phyloP scores from a whole-genome alignment of 1,140 invertebrate species.

The Eulimnadia texana region DNA sequence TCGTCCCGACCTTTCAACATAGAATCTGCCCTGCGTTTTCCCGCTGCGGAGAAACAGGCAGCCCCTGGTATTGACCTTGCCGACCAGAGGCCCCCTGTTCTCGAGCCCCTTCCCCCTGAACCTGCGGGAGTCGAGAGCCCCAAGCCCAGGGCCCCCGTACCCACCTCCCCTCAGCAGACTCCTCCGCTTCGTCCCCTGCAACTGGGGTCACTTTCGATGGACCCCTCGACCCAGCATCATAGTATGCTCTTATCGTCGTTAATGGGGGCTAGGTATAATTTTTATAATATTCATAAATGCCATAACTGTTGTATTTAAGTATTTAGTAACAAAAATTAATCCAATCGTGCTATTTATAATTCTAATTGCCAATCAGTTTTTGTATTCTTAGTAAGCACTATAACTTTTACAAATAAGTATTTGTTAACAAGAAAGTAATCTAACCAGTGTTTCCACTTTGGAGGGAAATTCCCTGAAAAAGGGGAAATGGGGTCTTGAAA shows the following conservation, averaged over 20 bases:
- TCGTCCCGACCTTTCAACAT: too few species aligned
- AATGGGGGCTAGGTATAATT: constrained; percentile 2
- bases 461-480: too few species aligned
- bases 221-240: constrained; percentile 1
- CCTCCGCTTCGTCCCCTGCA: not conserved
- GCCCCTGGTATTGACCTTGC: not conserved
- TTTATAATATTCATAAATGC: not conserved
- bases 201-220: not conserved
- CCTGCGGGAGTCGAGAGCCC: not conserved
- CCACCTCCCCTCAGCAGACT: not conserved
- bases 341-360: not conserved
- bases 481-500: too few species aligned
- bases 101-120: not conserved
- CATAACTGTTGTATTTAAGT: not conserved
- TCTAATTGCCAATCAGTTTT: too few species aligned
- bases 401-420: too few species aligned
- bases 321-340: not conserved
- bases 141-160: not conserved
- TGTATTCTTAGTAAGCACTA: too few species aligned
- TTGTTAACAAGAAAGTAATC: too few species aligned
- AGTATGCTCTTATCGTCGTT: constrained; percentile 8
- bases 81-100: not conserved
- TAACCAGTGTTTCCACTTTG: too few species aligned
- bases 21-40: not conserved
- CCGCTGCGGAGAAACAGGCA: not conserved